phyloP scores from a whole-genome alignment of 2,113 vertebrate species.

The Menura novaehollandiae region DNA sequence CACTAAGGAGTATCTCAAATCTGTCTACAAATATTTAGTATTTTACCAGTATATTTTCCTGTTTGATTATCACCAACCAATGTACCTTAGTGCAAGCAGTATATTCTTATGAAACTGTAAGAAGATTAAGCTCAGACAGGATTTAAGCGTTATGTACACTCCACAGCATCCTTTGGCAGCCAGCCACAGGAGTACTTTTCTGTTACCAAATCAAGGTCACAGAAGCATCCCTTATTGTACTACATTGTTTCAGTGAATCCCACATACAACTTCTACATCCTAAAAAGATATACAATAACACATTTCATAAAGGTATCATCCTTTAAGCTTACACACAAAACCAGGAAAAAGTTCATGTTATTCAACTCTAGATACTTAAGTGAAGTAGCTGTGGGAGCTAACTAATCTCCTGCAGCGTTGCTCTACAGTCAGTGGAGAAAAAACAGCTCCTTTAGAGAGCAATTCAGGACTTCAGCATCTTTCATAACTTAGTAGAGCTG shows the following conservation, averaged over 20 bases:
- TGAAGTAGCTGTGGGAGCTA: not conserved
- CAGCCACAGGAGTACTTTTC: not conserved
- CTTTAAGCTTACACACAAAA: not conserved
- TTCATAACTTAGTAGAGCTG: not conserved
- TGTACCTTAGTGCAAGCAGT: not conserved
- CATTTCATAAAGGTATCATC: not conserved
- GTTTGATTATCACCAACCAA: not conserved
- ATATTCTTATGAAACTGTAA: conserved; percentile 31
- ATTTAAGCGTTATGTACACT: conserved; percentile 63
- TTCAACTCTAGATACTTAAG: not conserved
- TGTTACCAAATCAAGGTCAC: conserved; percentile 60
- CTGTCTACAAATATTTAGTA: not conserved
- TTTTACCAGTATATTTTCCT: not conserved
- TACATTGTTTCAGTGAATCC: not conserved
- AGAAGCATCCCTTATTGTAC: not conserved
- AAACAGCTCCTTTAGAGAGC: not conserved
- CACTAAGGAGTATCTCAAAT: not conserved
- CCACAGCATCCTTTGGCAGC: conserved; percentile 26
- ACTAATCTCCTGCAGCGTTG: not conserved
- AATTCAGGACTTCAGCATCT: not conserved
- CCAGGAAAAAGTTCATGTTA: not conserved
- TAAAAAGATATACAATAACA: not conserved
- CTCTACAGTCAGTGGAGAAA: not conserved
- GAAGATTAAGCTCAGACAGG: conserved; percentile 66
- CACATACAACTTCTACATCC: not conserved